These are phyloP conservation scores for Ciconia boyciana DNA, from an alignment of 2,113 vertebrate species.

Conservation along the genomic window DNA sequence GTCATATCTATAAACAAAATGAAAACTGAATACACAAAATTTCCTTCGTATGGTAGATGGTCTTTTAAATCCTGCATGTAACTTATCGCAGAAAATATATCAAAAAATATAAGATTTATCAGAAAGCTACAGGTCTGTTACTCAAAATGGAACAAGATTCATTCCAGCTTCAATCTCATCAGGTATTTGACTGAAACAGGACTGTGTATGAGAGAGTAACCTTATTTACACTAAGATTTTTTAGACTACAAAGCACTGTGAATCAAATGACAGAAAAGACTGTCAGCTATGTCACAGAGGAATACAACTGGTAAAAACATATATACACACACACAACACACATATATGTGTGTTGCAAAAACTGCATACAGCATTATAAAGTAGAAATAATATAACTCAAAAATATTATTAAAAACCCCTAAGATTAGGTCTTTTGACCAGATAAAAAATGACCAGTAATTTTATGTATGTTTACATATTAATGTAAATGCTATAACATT, in stretches of 20 bases:
- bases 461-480: neutral
- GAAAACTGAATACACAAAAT: neutral
- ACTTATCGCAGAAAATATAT: neutral
- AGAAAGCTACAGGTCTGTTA: neutral
- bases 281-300: neutral
- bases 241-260: neutral
- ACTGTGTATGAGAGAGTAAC: neutral
- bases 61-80: neutral
- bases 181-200: neutral
- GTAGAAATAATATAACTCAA: neutral
- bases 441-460: neutral
- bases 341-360: accelerated
- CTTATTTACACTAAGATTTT: neutral
- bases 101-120: neutral
- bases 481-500: neutral
- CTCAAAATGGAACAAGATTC: neutral
- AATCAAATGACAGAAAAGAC: neutral
- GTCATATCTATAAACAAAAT: neutral
- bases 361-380: neutral
- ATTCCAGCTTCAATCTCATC: neutral
- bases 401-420: neutral
- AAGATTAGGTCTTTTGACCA: neutral
- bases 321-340: neutral
- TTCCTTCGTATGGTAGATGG: neutral
- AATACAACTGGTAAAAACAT: neutral